Evolutionary conservation across 2,113 vertebrate species (phyloP), one percentile per base, ranked within the genome.

Genomic region (Myodes glareolus): DNA sequence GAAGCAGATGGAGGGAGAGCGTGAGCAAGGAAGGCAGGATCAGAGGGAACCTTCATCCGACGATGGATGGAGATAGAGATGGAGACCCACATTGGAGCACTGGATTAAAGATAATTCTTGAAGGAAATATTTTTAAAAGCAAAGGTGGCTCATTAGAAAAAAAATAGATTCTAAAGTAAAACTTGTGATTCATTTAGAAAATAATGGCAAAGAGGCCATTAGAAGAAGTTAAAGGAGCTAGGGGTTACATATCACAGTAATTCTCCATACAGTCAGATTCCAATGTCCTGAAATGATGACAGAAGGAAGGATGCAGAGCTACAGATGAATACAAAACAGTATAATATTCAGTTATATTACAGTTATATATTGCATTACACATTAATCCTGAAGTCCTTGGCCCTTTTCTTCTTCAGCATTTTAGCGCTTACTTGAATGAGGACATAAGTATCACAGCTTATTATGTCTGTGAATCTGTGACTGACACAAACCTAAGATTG

Each of bases 341-440:
- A 33, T 92, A 91, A 75, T 19, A 58, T 96, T 94, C 86, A 65
- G 52, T 17, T 65, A 63, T 21, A 72, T 94, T 77, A n/a, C n/a
- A n/a, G n/a, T n/a, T n/a, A n/a, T n/a, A n/a, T n/a, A 95, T 96
- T 96, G 88, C 77, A 92, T 97, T 96, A 96, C 63, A 45, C 11
- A 70, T 45, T 91, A 68, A 92, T 73, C 23, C 39, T 87, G 25
- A 39, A 86, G 88, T 96, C 96, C 88, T 96, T 96, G 67, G 72
- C 81, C 72, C 17, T 95, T 91, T 95, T 91, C 92, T 87, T 92
- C 52, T 76, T 97, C 94, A 92, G 81, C 84, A 87, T 90, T 97
- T 97, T 96, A 91, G 86, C 63, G 90, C 50, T 67, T 88, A 88
- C 75, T 96, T 91, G 55, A 91, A 65, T 93, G 68, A 92, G 39